Evolutionary conservation across 2,888 invertebrate genomes (phyloP).

Genomic region (Ephialtes manifestator): DNA sequence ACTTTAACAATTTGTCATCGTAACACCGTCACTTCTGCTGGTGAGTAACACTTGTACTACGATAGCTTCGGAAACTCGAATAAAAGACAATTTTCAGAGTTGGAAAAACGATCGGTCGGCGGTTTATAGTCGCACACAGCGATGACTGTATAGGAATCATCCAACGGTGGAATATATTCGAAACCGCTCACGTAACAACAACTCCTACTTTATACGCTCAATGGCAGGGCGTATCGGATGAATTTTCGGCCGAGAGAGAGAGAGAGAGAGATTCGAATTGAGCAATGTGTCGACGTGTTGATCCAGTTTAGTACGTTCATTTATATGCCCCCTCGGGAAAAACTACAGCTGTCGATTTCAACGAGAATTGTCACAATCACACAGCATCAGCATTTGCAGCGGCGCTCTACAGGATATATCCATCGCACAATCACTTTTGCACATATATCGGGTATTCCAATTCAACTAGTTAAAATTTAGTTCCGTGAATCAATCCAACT

Average conservation of each 20-base stretch:
- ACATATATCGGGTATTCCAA: neutral
- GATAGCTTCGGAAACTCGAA: conserved; percentile 1
- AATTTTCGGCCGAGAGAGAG: conserved; percentile 16
- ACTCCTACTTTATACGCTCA: conserved; percentile 32
- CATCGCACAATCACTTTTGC: neutral
- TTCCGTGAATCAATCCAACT: neutral
- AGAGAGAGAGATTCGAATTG: conserved; percentile 37
- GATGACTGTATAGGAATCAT: neutral
- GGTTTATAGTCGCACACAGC: neutral
- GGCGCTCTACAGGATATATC: neutral
- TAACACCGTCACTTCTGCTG: neutral
- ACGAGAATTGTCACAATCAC: conserved; percentile 46
- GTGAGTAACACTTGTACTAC: neutral
- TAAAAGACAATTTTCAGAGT: conserved; percentile 14
- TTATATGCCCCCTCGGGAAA: neutral
- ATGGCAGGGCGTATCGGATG: conserved; percentile 13
- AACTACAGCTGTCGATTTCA: conserved; percentile 57
- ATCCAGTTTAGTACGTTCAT: conserved; percentile 26
- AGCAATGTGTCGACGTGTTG: conserved; percentile 51
- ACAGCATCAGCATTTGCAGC: conserved; percentile 32
- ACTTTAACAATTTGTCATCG: conserved; percentile 23
- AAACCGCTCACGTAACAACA: conserved; percentile 5
- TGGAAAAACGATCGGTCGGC: conserved; percentile 13
- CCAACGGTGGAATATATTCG: conserved; percentile 10
- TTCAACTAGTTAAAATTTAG: neutral